These are phyloP conservation scores for Chaenogobius annularis DNA, from an alignment of 2,113 vertebrate genomes.

Conservation along the genomic window DNA sequence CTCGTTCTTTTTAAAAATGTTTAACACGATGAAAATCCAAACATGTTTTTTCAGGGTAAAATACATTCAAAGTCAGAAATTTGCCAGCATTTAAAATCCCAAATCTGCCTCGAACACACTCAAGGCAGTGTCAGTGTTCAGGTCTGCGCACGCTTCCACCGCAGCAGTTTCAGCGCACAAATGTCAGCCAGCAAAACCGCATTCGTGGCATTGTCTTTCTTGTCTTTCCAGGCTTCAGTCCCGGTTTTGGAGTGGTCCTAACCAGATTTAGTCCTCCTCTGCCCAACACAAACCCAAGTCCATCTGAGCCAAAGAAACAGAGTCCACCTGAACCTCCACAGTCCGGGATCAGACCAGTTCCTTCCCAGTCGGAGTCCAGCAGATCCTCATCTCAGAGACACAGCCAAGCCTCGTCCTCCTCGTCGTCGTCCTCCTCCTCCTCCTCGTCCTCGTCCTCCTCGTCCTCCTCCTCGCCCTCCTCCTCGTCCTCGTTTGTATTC, in stretches of 20 bases:
- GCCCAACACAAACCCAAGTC: conserved; percentile 21
- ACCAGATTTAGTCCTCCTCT: not conserved
- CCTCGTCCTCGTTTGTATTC: not conserved
- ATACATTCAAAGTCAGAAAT: too few species aligned
- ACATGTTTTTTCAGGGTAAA: too few species aligned
- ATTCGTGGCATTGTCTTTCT: too few species aligned
- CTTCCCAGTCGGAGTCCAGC: not conserved
- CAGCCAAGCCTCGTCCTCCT: not conserved
- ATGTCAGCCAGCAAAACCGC: too few species aligned
- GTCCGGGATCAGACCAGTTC: conserved; percentile 7
- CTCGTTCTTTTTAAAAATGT: too few species aligned
- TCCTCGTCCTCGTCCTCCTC: conserved; percentile 1
- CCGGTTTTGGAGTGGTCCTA: conserved; percentile 11
- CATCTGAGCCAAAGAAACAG: not conserved
- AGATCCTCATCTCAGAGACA: not conserved
- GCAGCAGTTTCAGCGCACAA: too few species aligned
- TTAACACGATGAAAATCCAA: too few species aligned
- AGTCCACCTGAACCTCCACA: not conserved
- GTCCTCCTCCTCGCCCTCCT: too few species aligned
- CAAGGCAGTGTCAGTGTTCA: too few species aligned
- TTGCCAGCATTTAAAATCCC: too few species aligned
- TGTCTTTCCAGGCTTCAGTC: conserved; percentile 15
- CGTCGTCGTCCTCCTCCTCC: not conserved
- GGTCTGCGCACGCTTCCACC: too few species aligned
- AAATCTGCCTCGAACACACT: too few species aligned